Conservation (phyloP, 2,888 invertebrate species). For the Aspidiotus rigidus region DNA sequence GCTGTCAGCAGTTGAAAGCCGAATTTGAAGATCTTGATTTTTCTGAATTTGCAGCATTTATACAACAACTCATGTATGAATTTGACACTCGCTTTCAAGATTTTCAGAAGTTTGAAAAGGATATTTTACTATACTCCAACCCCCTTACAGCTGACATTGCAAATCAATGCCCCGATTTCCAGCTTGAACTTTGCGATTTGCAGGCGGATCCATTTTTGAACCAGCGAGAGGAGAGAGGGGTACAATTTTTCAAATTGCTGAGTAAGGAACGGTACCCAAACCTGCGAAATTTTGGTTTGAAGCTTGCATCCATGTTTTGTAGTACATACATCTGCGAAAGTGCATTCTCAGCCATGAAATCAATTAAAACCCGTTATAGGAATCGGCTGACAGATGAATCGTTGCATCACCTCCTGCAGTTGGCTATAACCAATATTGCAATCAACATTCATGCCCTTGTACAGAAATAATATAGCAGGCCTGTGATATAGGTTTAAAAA, state of each 20-base stretch:
- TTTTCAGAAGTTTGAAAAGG: conserved; percentile 24
- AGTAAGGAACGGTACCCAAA: too few species aligned
- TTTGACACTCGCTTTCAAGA: conserved; percentile 23
- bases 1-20: conserved; percentile 23
- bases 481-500: too few species aligned
- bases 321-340: too few species aligned
- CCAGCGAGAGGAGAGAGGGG: too few species aligned
- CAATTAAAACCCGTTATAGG: neutral
- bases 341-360: too few species aligned
- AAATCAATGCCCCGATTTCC: too few species aligned
- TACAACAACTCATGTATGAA: conserved; percentile 20
- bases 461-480: too few species aligned
- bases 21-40: conserved; percentile 22
- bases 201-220: too few species aligned
- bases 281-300: neutral
- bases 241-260: too few species aligned
- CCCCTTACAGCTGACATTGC: too few species aligned
- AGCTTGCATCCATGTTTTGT: neutral
- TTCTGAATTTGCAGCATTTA: conserved; percentile 18
- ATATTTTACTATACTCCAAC: conserved; percentile 12
- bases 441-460: too few species aligned
- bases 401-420: neutral
- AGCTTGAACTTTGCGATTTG: too few species aligned
- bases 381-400: conserved; percentile 1
- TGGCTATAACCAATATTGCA: neutral